Evolutionary conservation across 2,888 invertebrate genomes (phyloP).

Genomic region (Fragum whitleyi): DNA sequence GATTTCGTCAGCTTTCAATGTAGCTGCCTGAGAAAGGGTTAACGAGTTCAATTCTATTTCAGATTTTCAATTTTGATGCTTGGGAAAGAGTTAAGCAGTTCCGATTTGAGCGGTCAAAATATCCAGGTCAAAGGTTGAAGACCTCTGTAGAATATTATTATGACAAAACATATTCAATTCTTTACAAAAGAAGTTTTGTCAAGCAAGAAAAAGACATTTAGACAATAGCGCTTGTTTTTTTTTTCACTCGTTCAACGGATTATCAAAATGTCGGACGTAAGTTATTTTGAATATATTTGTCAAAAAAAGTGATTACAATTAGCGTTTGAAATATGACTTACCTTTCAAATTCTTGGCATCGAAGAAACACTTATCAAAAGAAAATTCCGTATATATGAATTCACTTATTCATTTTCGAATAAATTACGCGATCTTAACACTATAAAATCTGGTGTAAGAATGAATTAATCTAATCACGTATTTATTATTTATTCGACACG

Average conservation of each 20-base stretch:
- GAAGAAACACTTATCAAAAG: neutral
- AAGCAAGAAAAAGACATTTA: neutral
- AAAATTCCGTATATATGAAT: neutral
- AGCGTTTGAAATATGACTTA: conserved; percentile 4
- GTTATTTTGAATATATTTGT: conserved; percentile 4
- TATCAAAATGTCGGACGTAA: conserved; percentile 4
- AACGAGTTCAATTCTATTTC: neutral
- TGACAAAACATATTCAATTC: conserved; percentile 4
- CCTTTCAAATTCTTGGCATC: conserved; percentile 4
- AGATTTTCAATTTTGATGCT: conserved; percentile 1
- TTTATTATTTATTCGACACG: conserved; percentile 2
- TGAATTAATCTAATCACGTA: conserved; percentile 1
- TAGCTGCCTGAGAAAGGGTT: neutral
- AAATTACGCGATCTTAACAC: conserved; percentile 4
- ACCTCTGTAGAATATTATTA: neutral
- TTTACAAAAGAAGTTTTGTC: conserved; percentile 4
- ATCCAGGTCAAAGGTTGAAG: conserved; percentile 2
- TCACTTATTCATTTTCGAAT: conserved; percentile 1
- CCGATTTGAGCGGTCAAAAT: conserved; percentile 1
- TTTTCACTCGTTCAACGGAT: neutral
- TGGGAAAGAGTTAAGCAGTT: neutral
- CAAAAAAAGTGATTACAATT: conserved; percentile 1
- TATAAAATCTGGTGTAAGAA: conserved; percentile 4
- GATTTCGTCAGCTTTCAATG: neutral
- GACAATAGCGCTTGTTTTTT: neutral